Evolutionary conservation across 2,797 vertebrate genomes (phyloP).

Genomic region (Pteronotus mesoamericanus): DNA sequence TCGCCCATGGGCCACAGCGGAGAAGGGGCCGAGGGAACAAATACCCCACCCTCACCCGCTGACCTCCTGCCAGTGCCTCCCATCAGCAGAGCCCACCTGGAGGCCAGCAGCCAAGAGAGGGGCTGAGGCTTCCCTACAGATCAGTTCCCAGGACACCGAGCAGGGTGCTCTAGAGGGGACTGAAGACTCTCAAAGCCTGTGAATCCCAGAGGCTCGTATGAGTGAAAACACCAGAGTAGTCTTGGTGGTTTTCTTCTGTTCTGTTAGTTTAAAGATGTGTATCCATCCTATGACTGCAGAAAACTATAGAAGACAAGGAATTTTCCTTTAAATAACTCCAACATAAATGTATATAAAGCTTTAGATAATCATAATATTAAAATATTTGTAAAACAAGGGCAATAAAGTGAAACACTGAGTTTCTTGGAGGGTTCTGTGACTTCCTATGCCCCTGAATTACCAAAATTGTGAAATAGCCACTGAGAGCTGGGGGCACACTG

Average conservation of each 20-base stretch:
- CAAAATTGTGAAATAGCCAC: neutral
- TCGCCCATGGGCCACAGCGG: accelerated
- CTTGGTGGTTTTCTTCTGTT: neutral
- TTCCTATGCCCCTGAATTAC: neutral
- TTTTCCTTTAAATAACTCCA: neutral
- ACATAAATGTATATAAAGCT: neutral
- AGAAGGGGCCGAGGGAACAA: neutral
- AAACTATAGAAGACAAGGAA: neutral
- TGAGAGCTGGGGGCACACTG: neutral
- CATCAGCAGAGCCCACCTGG: neutral
- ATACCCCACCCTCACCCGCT: neutral
- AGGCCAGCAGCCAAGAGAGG: neutral
- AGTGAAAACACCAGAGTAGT: neutral
- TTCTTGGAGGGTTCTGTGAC: neutral
- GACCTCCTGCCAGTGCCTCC: neutral
- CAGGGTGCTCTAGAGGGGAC: too few species aligned
- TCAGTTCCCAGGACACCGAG: neutral
- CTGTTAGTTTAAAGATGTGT: neutral
- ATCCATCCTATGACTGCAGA: neutral
- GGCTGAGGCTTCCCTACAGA: neutral
- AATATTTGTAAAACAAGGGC: neutral
- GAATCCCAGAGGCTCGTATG: neutral
- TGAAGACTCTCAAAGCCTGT: neutral
- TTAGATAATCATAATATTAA: neutral
- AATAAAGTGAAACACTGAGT: neutral